Evolutionary conservation across 2,888 invertebrate genomes (phyloP).

Genomic region (Apamea crenata): DNA sequence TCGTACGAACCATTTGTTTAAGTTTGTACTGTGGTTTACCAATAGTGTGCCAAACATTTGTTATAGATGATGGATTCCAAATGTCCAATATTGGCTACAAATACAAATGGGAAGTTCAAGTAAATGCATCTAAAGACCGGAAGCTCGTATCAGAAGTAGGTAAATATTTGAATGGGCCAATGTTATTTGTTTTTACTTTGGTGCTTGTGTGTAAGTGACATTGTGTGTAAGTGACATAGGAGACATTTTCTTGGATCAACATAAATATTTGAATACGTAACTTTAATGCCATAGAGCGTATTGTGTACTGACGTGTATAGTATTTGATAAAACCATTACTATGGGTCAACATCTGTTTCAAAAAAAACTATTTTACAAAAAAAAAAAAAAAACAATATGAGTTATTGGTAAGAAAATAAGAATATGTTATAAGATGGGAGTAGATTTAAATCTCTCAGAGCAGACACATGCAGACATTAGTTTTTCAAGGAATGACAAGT

Average conservation of each 20-base stretch:
- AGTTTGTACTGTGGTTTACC: background rate
- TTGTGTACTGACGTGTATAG: background rate
- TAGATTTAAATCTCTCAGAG: too few relatives aligned
- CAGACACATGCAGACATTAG: too few relatives aligned
- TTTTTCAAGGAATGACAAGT: too few relatives aligned
- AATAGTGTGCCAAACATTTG: background rate
- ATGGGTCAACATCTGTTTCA: background rate
- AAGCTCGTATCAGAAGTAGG: slow-evolving; percentile 25
- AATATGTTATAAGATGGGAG: too few relatives aligned
- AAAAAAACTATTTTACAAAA: background rate
- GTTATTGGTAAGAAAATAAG: too few relatives aligned
- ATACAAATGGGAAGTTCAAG: background rate
- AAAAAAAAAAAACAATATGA: too few relatives aligned
- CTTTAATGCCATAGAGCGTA: background rate
- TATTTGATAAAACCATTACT: background rate
- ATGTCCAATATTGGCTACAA: slow-evolving; percentile 12
- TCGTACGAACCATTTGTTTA: slow-evolving; percentile 15
- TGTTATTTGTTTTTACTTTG: slow-evolving; percentile 40
- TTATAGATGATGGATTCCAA: background rate
- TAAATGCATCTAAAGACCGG: background rate
- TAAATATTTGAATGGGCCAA: slow-evolving; percentile 35
- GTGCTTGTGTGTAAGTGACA: background rate
- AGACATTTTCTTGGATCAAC: background rate
- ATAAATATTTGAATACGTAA: slow-evolving; percentile 2
- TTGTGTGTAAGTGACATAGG: too few relatives aligned